Conservation (phyloP, 2,113 vertebrate genomes). For the Dunckerocampus dactyliophorus region DNA sequence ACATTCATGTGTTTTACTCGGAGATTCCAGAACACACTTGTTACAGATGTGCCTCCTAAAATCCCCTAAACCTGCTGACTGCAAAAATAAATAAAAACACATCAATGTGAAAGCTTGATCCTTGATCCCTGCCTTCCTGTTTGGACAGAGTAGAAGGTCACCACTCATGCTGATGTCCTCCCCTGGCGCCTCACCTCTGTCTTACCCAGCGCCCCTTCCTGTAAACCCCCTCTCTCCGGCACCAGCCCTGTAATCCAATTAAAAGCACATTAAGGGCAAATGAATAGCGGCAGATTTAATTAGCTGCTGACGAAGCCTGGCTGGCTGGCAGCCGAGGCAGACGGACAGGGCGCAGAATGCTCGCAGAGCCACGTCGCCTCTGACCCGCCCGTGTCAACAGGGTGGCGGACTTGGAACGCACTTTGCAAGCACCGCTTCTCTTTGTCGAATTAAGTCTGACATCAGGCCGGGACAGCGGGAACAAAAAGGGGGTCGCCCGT, state of each 20-base stretch:
- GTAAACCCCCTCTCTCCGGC: constrained; percentile 55
- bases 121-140: constrained; percentile 1
- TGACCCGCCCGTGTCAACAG: constrained; percentile 15
- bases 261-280: constrained; percentile 73
- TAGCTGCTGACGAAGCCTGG: constrained; percentile 67
- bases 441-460: constrained; percentile 21
- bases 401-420: constrained; percentile 10
- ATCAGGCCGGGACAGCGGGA: constrained; percentile 1
- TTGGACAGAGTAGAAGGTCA: constrained; percentile 40
- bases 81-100: constrained; percentile 24
- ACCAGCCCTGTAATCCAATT: constrained; percentile 72
- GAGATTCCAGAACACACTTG: not conserved
- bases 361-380: constrained; percentile 18
- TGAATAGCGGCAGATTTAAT: constrained; percentile 72
- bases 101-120: constrained; percentile 29
- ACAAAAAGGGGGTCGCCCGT: not conserved
- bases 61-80: constrained; percentile 38
- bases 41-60: constrained; percentile 34
- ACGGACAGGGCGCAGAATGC: constrained; percentile 14
- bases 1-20: too few relatives aligned
- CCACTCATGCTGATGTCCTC: constrained; percentile 33
- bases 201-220: constrained; percentile 49
- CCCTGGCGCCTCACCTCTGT: constrained; percentile 37
- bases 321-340: constrained; percentile 25
- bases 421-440: constrained; percentile 20